These are phyloP conservation scores for Uropsilus gracilis DNA, from an alignment of 2,113 vertebrate genomes.

Conservation along the genomic window DNA sequence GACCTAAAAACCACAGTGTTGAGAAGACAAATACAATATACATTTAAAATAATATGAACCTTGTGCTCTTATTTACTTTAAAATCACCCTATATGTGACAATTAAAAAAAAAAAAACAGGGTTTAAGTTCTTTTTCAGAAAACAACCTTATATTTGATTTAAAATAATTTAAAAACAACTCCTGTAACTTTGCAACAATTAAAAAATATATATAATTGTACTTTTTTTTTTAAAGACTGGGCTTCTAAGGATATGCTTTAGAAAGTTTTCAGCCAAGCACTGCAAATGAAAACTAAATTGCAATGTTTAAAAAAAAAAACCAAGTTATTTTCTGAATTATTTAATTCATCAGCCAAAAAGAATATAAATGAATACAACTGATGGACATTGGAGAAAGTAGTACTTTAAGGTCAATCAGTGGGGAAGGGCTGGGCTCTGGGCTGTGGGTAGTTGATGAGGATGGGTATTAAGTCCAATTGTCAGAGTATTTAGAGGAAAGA, in stretches of 20 bases:
- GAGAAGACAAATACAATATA: constrained; percentile 92
- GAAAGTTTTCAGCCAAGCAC: background rate
- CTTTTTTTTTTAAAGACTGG: background rate
- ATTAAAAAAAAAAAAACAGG: constrained; percentile 81
- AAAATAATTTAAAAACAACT: constrained; percentile 57
- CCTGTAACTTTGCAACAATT: constrained; percentile 54
- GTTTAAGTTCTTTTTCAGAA: constrained; percentile 82
- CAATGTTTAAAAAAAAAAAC: background rate
- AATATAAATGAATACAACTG: background rate
- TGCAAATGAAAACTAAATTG: constrained; percentile 21
- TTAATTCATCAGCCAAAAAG: background rate
- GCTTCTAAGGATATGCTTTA: constrained; percentile 61
- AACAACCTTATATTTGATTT: constrained; percentile 67
- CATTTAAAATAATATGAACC: constrained; percentile 90
- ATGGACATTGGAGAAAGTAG: background rate
- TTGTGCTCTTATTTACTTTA: constrained; percentile 88
- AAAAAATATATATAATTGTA: constrained; percentile 18
- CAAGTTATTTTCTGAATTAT: background rate
- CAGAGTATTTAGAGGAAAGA: background rate
- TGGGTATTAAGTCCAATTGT: background rate
- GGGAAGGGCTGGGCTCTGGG: background rate
- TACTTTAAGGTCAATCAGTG: background rate
- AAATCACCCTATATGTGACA: constrained; percentile 87
- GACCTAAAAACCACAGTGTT: constrained; percentile 88
- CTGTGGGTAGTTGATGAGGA: background rate